Evolutionary conservation across 2,113 vertebrate genomes (phyloP).

Genomic region (Sporophila hypoxantha): DNA sequence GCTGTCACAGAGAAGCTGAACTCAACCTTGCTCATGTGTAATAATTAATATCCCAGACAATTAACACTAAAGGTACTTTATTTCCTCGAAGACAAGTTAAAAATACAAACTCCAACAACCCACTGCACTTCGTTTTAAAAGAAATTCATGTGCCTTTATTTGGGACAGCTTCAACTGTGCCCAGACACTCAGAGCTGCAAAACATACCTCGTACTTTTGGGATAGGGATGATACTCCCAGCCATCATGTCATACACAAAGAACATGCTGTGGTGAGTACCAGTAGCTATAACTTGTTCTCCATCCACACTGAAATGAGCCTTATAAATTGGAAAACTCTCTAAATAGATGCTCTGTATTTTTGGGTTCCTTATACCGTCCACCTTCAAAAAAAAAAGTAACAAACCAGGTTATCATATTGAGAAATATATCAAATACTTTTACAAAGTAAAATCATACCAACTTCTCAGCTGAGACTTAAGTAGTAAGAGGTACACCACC

Average conservation of each 20-base stretch:
- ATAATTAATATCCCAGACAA: background rate
- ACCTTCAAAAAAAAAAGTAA: slow-evolving; percentile 69
- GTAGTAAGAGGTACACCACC: background rate
- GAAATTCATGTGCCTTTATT: background rate
- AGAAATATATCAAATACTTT: background rate
- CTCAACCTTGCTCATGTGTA: background rate
- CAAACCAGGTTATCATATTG: background rate
- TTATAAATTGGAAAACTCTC: slow-evolving; percentile 86
- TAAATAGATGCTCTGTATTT: slow-evolving; percentile 92
- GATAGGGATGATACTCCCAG: slow-evolving; percentile 80
- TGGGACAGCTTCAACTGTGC: background rate
- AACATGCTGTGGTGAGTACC: slow-evolving; percentile 83
- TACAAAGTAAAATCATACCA: background rate
- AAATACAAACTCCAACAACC: background rate
- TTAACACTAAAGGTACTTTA: background rate
- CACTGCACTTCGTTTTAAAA: background rate
- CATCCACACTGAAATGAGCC: slow-evolving; percentile 82
- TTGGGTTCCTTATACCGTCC: slow-evolving; percentile 88
- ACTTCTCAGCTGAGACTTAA: background rate
- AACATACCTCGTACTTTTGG: slow-evolving; percentile 79
- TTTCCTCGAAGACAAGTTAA: background rate
- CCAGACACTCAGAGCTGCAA: background rate
- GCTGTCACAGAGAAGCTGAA: background rate
- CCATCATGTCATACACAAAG: slow-evolving; percentile 95
- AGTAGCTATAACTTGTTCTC: slow-evolving; percentile 87